These are phyloP conservation scores for Magallana nippona DNA, from an alignment of 2,888 invertebrate species.

Conservation along the genomic window DNA sequence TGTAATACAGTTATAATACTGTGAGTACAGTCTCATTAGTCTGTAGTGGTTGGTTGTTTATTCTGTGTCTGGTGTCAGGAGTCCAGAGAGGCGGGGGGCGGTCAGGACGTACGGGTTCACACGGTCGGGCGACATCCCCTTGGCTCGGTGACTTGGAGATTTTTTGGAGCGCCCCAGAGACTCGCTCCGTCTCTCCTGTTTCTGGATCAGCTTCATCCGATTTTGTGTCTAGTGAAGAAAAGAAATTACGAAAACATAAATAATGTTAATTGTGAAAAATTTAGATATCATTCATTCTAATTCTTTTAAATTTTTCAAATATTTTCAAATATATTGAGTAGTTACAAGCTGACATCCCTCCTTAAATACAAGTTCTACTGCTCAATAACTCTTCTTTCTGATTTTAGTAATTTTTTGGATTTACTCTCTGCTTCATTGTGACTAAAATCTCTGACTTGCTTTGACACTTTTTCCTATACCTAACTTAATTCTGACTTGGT, in stretches of 20 bases:
- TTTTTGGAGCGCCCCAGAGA: constrained; percentile 53
- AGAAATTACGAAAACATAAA: not conserved
- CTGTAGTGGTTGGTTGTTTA: not conserved
- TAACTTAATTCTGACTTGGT: too few relatives aligned
- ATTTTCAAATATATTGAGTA: too few relatives aligned
- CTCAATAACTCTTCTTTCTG: too few relatives aligned
- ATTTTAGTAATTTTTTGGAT: too few relatives aligned
- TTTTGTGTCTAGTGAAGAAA: constrained; percentile 62
- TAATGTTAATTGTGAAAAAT: not conserved
- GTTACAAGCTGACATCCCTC: too few relatives aligned
- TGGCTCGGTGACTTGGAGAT: constrained; percentile 51
- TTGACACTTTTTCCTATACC: too few relatives aligned
- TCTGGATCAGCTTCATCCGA: constrained; percentile 63
- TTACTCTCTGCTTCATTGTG: too few relatives aligned
- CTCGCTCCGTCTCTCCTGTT: constrained; percentile 54
- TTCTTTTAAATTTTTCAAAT: too few relatives aligned
- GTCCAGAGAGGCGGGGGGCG: constrained; percentile 53
- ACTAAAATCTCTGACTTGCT: too few relatives aligned
- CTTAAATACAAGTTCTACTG: too few relatives aligned
- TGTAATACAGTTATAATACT: too few relatives aligned
- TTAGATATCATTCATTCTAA: not conserved
- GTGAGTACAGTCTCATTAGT: not conserved
- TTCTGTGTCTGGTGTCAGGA: constrained; percentile 21
- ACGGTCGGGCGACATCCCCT: constrained; percentile 58
- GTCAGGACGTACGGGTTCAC: constrained; percentile 59